Conservation (phyloP, 2,888 invertebrate genomes). For the Pilophorus perplexus region DNA sequence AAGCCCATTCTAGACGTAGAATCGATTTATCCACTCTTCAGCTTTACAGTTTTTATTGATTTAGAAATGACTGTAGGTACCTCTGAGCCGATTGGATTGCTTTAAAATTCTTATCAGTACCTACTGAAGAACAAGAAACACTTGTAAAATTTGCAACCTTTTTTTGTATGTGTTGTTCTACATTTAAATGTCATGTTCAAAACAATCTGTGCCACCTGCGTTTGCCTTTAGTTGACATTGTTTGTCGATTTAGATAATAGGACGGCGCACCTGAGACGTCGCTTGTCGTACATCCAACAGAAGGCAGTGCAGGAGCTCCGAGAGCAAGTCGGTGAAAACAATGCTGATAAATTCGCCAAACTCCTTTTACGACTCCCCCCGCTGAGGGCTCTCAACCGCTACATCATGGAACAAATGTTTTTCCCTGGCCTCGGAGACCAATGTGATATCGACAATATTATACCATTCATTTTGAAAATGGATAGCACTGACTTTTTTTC, state of each 20-base stretch:
- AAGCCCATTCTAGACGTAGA: no score
- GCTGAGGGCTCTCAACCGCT: slow-evolving; percentile 67
- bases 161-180: no score
- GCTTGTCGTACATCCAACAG: slow-evolving; percentile 62
- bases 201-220: no score
- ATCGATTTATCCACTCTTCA: no score
- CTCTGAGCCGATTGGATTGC: no score
- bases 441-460: slow-evolving; percentile 91
- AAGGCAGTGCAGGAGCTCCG: slow-evolving; percentile 61
- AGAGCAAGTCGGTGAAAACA: slow-evolving; percentile 54
- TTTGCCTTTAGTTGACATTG: slow-evolving; percentile 1
- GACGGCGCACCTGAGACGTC: slow-evolving; percentile 51
- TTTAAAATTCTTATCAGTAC: no score
- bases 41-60: no score
- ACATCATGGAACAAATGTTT: slow-evolving; percentile 84
- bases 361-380: slow-evolving; percentile 70
- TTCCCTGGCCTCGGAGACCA: slow-evolving; percentile 88
- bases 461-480: slow-evolving; percentile 81
- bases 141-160: no score
- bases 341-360: slow-evolving; percentile 60
- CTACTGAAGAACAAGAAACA: no score
- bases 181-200: no score
- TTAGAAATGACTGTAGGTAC: no score
- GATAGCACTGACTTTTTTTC: slow-evolving; percentile 44
- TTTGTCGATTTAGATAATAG: slow-evolving; percentile 58